Base-by-base conservation (phyloP, 2,888 invertebrate species). In the Patella depressa region DNA sequence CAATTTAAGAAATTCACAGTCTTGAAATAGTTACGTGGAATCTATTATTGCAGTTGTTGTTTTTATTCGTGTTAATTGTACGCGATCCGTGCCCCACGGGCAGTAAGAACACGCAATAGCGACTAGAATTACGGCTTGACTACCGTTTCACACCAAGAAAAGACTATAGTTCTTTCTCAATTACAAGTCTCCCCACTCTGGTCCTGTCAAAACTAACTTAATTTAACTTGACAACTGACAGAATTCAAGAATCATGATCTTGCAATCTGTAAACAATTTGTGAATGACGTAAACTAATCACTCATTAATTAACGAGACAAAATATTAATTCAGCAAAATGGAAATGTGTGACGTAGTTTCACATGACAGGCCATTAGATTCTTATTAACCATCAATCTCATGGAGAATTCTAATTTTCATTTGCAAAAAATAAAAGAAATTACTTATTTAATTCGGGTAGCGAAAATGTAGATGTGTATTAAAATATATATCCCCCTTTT, bases 31-130 rank as follows among this genome's bases (percentile, higher is more conserved):
- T 76, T 76, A 76, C 73, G 76, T 65, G 76, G 54, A 55, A 34
- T 59, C 34, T 80, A 78, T 80, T 80, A 76, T 78, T 80, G n/a
- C 80, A 80, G 80, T 80, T 80, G 80, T 72, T 55, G 14, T 53
- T 65, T 73, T 72, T 72, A 53, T 78, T 74, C 75, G 75, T 74
- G 80, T 72, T 72, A 65, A 74, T 74, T 70, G 71, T 19, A 70
- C 65, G 65, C 65, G 65, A 65, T 24, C 65, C 65, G 19, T 65
- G 24, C 65, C 65, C 65, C 71, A 65, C 65, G 65, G 65, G 65
- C 65, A 65, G 19, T 3, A 45, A 45, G 45, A 45, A 45, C 45
- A 45, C 45, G 45, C 45, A 45, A 45, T 1, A 45, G 9, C 45
- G 45, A 45, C 45, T 45, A 45, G 45, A 45, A 45, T 45, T 45